Evolutionary conservation across 2,797 vertebrate species (phyloP).

Genomic region (Epinephelus awoara): DNA sequence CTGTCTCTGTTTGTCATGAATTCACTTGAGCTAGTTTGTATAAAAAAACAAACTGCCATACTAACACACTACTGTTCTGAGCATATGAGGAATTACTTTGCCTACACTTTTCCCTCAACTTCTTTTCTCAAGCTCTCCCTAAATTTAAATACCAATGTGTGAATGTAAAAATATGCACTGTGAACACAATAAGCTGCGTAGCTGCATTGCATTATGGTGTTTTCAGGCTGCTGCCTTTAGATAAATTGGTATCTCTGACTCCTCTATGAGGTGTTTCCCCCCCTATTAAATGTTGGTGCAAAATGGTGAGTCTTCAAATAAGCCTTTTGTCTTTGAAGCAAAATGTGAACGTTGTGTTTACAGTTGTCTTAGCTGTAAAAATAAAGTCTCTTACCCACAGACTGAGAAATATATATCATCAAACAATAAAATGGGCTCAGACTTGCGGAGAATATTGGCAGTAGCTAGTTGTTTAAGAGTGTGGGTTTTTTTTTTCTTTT

Average conservation of each 20-base stretch:
- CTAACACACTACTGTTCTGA: not conserved
- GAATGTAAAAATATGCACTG: constrained; percentile 10
- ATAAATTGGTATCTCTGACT: constrained; percentile 28
- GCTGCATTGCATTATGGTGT: constrained; percentile 18
- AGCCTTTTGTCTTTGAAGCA: constrained; percentile 34
- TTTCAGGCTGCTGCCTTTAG: constrained; percentile 19
- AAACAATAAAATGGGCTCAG: constrained; percentile 44
- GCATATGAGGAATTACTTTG: constrained; percentile 3
- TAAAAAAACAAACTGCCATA: not conserved
- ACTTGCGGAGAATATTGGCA: constrained; percentile 27
- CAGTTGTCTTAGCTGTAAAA: constrained; percentile 31
- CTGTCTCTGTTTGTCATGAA: not conserved
- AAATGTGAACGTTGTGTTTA: constrained; percentile 8
- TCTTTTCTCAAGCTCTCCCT: not conserved
- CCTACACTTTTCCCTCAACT: not conserved
- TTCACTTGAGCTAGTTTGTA: constrained; percentile 3
- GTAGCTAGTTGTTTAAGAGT: constrained; percentile 32
- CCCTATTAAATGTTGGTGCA: constrained; percentile 26
- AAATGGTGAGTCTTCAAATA: constrained; percentile 38
- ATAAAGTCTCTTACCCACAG: constrained; percentile 22
- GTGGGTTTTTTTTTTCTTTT: constrained; percentile 15
- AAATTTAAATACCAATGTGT: not conserved
- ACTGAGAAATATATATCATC: constrained; percentile 27
- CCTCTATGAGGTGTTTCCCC: constrained; percentile 13
- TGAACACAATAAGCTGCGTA: constrained; percentile 11